phyloP scores from a whole-genome alignment of 1,140 invertebrate genomes.

The Bombus turneri region DNA sequence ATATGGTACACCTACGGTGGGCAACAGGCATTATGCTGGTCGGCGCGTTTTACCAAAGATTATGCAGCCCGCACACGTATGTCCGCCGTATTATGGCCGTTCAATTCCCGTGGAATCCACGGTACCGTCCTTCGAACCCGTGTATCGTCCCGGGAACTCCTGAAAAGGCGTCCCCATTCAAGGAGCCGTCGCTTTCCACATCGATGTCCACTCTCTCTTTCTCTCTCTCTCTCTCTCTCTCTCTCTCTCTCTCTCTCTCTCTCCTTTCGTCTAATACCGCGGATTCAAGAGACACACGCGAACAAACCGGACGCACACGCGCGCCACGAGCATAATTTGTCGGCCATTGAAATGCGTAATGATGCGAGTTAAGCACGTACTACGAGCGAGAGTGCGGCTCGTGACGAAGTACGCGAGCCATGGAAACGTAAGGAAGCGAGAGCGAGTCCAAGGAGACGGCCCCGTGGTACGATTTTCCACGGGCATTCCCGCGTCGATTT shows the following conservation, averaged over 20 bases:
- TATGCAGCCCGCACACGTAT: slow-evolving; percentile 64
- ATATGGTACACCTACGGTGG: slow-evolving; percentile 49
- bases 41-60: slow-evolving; percentile 53
- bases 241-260: neutral
- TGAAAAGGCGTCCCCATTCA: slow-evolving; percentile 48
- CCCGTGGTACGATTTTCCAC: slow-evolving; percentile 13
- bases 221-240: neutral
- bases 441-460: neutral
- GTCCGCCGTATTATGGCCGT: slow-evolving; percentile 51
- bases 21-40: slow-evolving; percentile 53
- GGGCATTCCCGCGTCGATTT: slow-evolving; percentile 47
- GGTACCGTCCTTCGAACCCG: slow-evolving; percentile 10
- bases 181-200: slow-evolving; percentile 2
- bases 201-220: neutral
- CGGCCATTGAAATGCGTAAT: slow-evolving; percentile 64
- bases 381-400: neutral
- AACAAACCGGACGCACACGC: neutral
- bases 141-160: slow-evolving; percentile 33
- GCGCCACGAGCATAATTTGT: slow-evolving; percentile 55
- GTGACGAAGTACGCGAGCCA: neutral
- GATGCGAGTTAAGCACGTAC: slow-evolving; percentile 57
- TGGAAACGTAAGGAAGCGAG: neutral
- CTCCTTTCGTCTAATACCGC: neutral
- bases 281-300: neutral
- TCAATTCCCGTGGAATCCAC: slow-evolving; percentile 56